Evolutionary conservation across 2,888 invertebrate species (phyloP).

Genomic region (Tenthredo scrophulariae): DNA sequence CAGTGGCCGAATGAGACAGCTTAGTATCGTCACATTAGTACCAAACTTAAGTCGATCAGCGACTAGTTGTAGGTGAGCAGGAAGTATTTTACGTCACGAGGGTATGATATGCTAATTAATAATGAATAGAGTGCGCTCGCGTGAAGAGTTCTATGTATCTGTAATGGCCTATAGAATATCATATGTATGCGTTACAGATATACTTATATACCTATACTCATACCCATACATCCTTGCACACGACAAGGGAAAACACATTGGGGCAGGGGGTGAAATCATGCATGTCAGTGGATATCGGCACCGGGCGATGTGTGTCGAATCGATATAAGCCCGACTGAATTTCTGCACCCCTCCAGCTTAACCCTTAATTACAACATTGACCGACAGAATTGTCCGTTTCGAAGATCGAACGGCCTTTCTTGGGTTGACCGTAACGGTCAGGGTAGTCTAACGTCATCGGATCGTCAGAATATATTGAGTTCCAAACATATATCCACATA

Average conservation of each 20-base stretch:
- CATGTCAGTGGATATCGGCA: constrained; percentile 64
- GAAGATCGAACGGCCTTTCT: constrained; percentile 12
- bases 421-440: background rate
- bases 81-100: constrained; percentile 30
- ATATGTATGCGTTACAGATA: background rate
- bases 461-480: background rate
- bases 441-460: background rate
- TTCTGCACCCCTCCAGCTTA: constrained; percentile 17
- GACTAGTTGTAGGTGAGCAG: background rate
- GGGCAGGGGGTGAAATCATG: constrained; percentile 40
- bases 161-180: background rate
- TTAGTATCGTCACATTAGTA: background rate
- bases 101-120: constrained; percentile 43
- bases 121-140: constrained; percentile 33
- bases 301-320: constrained; percentile 73
- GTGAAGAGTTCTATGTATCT: constrained; percentile 27
- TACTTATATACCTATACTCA: background rate
- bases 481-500: background rate
- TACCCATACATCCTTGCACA: background rate
- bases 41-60: background rate
- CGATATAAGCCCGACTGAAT: constrained; percentile 64
- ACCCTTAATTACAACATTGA: constrained; percentile 49
- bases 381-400: constrained; percentile 33
- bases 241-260: constrained; percentile 40
- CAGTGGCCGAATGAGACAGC: background rate